phyloP scores from a whole-genome alignment of 2,113 vertebrate species.

The Spilogale gracilis region DNA sequence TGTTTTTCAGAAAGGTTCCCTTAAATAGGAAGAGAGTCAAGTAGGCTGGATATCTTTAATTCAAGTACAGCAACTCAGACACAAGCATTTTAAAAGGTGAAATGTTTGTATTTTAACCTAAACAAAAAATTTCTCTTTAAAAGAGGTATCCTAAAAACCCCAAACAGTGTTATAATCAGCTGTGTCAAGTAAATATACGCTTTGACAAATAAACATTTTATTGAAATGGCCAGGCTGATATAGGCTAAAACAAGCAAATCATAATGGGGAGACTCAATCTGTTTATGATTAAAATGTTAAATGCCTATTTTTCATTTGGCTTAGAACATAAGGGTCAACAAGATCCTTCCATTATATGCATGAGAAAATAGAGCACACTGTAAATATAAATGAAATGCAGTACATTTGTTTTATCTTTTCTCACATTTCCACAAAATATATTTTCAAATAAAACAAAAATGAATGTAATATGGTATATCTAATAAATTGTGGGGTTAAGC shows the following conservation, averaged over 20 bases:
- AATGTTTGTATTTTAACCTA: conserved; percentile 56
- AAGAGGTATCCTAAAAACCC: conserved; percentile 36
- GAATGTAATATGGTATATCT: neutral
- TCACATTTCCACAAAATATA: neutral
- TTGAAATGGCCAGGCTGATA: conserved; percentile 58
- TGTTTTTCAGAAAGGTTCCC: conserved; percentile 7
- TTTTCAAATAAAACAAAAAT: neutral
- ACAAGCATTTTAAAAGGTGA: conserved; percentile 32
- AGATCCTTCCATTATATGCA: conserved; percentile 9
- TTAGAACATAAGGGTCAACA: conserved; percentile 9
- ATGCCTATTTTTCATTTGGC: neutral
- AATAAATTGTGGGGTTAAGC: neutral
- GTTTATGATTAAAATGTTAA: conserved; percentile 56
- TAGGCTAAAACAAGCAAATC: neutral
- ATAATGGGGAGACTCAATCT: neutral
- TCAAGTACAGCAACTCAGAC: conserved; percentile 59
- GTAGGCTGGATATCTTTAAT: conserved; percentile 46
- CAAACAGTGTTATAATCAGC: conserved; percentile 37
- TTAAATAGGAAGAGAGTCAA: conserved; percentile 60
- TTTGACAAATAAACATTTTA: conserved; percentile 64
- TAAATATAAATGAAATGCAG: neutral
- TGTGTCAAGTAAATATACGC: conserved; percentile 44
- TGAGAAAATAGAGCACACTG: neutral
- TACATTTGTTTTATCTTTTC: neutral
- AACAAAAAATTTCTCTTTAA: conserved; percentile 9